Conservation (phyloP, 2,888 invertebrate genomes). For the Drosophila nigricruria region DNA sequence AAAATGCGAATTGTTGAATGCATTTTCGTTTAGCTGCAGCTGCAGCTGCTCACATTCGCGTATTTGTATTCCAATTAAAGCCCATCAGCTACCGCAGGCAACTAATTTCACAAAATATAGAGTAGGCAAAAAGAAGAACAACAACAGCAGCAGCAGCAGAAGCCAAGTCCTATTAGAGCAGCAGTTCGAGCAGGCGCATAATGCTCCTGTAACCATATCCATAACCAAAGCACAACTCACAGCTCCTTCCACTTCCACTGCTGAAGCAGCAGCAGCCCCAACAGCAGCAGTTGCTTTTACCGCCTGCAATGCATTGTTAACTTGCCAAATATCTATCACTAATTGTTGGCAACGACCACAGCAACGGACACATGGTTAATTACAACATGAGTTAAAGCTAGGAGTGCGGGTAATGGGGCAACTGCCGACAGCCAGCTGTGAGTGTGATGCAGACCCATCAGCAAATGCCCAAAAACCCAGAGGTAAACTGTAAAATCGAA, state of each 20-base stretch:
- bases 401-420: background rate
- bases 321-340: conserved; percentile 64
- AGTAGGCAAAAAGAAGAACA: background rate
- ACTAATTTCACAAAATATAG: conserved; percentile 63
- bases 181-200: conserved; percentile 25
- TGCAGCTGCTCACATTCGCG: conserved; percentile 7
- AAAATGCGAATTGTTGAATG: conserved; percentile 22
- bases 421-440: background rate
- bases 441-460: background rate
- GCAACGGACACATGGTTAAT: conserved; percentile 55
- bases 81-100: conserved; percentile 66
- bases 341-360: conserved; percentile 50
- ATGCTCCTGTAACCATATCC: conserved; percentile 37
- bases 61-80: conserved; percentile 67
- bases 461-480: conserved; percentile 3
- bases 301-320: conserved; percentile 49
- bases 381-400: conserved; percentile 22
- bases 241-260: background rate
- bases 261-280: background rate
- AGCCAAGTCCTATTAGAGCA: conserved; percentile 32
- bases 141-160: conserved; percentile 3
- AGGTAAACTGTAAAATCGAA: conserved; percentile 5
- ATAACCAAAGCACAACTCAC: conserved; percentile 34
- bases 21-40: conserved; percentile 25
- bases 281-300: conserved; percentile 2